A percentile compares a stretch with the other conserved stretches of the same genome.
phyloP scores from a whole-genome alignment of 2,113 vertebrate species.

The Ia io region DNA sequence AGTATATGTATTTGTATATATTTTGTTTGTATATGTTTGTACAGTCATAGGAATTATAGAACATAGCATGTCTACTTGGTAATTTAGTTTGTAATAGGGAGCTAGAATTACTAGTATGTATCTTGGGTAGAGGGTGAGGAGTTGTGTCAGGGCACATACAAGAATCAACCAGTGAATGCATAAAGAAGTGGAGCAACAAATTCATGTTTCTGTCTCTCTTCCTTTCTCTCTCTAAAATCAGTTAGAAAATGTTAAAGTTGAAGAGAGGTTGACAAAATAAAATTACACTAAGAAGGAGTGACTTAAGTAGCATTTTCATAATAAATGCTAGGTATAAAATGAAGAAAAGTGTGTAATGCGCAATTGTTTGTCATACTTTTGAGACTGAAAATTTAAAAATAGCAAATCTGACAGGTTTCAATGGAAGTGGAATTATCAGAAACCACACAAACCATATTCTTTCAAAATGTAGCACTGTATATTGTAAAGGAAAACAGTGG shows the following conservation, averaged over 20 bases:
- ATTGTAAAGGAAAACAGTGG: neutral
- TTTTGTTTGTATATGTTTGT: neutral
- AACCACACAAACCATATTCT: neutral
- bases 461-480: neutral
- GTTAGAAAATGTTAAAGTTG: neutral
- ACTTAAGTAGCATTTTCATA: neutral
- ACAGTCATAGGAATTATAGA: neutral
- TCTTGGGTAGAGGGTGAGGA: neutral
- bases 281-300: neutral
- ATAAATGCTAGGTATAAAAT: neutral
- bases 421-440: neutral
- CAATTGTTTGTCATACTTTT: neutral
- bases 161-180: neutral
- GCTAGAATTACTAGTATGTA: neutral
- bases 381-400: neutral
- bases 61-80: neutral
- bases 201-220: neutral
- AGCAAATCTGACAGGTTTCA: neutral
- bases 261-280: neutral
- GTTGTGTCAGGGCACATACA: neutral
- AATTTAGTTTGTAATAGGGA: neutral
- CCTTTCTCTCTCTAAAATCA: neutral
- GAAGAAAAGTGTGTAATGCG: neutral
- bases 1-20: neutral
- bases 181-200: neutral